Conservation (phyloP, 2,113 vertebrate genomes). For the Poecilia latipinna region DNA sequence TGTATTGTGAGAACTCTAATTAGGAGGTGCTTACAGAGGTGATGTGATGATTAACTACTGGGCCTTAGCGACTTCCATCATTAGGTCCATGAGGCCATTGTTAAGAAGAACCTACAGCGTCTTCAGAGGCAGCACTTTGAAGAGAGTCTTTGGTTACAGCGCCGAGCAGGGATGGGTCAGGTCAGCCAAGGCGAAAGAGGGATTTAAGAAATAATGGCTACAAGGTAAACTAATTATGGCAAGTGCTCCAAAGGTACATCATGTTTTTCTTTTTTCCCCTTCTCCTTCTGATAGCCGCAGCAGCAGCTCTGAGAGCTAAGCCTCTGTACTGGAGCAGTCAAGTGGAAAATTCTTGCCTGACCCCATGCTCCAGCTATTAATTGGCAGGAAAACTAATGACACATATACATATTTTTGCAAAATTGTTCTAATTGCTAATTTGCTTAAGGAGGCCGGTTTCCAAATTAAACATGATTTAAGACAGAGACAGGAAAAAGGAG, state of each 20-base stretch:
- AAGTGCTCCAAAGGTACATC: conserved; percentile 88
- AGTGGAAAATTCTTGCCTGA: conserved; percentile 95
- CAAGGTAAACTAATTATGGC: conserved; percentile 97
- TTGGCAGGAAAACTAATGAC: conserved; percentile 98
- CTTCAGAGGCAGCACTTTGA: conserved; percentile 59
- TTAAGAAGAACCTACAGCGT: conserved; percentile 83
- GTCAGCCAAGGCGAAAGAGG: conserved; percentile 77
- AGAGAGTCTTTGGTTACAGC: conserved; percentile 10
- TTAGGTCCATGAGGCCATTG: conserved; percentile 79
- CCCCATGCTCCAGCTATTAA: conserved; percentile 92
- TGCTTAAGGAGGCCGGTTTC: conserved; percentile 92
- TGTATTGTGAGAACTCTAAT: conserved; percentile 96
- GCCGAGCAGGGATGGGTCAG: conserved; percentile 3
- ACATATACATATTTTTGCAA: conserved; percentile 98
- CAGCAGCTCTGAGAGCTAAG: conserved; percentile 85
- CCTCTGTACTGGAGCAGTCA: conserved; percentile 87
- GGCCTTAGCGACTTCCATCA: conserved; percentile 90
- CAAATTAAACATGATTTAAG: conserved; percentile 94
- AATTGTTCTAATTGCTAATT: conserved; percentile 99
- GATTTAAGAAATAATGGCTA: conserved; percentile 94
- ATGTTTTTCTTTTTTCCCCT: conserved; percentile 44
- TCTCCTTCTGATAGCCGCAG: conserved; percentile 84
- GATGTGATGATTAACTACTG: conserved; percentile 93
- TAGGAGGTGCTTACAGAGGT: conserved; percentile 92
- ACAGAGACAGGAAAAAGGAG: conserved; percentile 71